A percentile compares a stretch with the other conserved stretches of the same genome.
Evolutionary conservation across 2,797 vertebrate species (phyloP).

Genomic region (Etheostoma perlongum): DNA sequence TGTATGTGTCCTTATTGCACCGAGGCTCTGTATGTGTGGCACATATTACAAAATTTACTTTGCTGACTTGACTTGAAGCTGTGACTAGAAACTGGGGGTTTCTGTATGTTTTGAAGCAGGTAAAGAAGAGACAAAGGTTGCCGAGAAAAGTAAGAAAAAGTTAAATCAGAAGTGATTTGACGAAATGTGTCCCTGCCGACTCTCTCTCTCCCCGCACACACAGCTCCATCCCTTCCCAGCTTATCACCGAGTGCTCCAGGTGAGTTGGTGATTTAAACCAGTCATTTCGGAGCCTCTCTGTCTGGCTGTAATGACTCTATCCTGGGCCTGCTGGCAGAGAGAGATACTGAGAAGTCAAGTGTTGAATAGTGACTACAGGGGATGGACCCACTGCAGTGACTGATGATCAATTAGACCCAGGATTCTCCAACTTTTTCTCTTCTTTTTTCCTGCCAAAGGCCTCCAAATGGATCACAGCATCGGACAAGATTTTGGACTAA

Average conservation of each 20-base stretch:
- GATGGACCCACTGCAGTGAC: constrained; percentile 53
- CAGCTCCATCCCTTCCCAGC: constrained; percentile 40
- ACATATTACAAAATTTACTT: too few species aligned
- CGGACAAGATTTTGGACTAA: constrained; percentile 40
- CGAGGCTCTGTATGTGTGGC: too few species aligned
- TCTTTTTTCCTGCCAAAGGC: constrained; percentile 5
- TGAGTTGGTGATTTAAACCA: constrained; percentile 76
- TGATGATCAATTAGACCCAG: constrained; percentile 64
- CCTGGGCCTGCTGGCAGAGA: constrained; percentile 59
- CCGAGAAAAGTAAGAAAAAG: constrained; percentile 25
- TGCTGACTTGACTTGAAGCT: not conserved
- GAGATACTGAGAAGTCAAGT: constrained; percentile 65
- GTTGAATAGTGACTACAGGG: constrained; percentile 56
- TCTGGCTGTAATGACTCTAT: constrained; percentile 69
- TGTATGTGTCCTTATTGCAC: too few species aligned
- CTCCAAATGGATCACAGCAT: constrained; percentile 23
- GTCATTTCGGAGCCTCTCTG: constrained; percentile 66
- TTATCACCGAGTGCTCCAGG: constrained; percentile 72
- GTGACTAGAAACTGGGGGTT: not conserved
- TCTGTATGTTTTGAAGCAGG: not conserved
- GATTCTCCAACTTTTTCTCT: constrained; percentile 22
- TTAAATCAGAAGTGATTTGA: constrained; percentile 31
- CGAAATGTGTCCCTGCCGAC: constrained; percentile 29
- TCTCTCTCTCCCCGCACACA: not conserved
- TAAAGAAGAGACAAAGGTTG: constrained; percentile 1